Percentiles rank a stretch among this genome's conserved stretches.
Evolutionary conservation across 2,113 vertebrate species (phyloP).

Genomic region (Percopsis transmontana): DNA sequence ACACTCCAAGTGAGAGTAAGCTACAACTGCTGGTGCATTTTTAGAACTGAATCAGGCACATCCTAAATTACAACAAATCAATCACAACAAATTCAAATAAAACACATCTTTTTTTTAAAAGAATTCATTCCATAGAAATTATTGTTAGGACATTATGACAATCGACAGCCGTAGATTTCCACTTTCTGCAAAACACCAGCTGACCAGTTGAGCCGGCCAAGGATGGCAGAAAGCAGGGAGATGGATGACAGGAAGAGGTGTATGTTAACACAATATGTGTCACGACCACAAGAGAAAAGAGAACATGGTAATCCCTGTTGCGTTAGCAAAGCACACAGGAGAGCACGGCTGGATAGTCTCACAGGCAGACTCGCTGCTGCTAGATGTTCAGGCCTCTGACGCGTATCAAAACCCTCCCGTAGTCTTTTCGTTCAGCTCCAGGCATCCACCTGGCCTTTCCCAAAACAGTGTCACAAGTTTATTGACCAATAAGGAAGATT

Average conservation of each 20-base stretch:
- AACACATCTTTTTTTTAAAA: no score
- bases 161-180: no score
- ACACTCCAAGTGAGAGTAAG: constrained; percentile 24
- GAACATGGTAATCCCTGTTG: constrained; percentile 30
- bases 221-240: constrained; percentile 8
- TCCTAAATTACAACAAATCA: no score
- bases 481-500: not conserved
- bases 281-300: constrained; percentile 11
- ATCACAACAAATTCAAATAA: no score
- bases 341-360: constrained; percentile 28
- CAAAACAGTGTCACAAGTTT: not conserved
- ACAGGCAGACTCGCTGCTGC: not conserved
- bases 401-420: not conserved
- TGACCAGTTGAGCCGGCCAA: no score
- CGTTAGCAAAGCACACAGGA: constrained; percentile 14
- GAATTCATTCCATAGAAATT: no score
- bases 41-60: not conserved
- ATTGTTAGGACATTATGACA: no score
- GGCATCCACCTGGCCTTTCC: not conserved
- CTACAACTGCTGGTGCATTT: not conserved
- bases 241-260: constrained; percentile 7
- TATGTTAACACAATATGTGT: constrained; percentile 2
- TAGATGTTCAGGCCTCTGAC: constrained; percentile 5
- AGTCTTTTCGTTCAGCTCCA: not conserved
- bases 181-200: no score